Conservation (phyloP, 2,888 invertebrate genomes). For the Clepsis dumicolana region DNA sequence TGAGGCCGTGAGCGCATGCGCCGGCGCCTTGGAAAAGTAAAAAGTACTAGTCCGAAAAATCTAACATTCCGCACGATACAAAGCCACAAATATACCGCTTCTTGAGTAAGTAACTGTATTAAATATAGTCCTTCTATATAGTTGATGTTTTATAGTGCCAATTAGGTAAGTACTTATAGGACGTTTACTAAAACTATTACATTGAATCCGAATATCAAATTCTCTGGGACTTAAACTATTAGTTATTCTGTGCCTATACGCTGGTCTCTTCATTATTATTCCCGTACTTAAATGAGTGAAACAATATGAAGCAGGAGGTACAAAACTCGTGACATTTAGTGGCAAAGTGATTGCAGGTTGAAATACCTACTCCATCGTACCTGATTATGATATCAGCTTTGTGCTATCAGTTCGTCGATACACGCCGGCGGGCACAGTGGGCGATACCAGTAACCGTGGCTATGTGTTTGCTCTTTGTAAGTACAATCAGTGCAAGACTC, state of each 20-base stretch:
- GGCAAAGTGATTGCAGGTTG: constrained; percentile 5
- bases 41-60: too few species aligned
- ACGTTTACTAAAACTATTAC: neutral
- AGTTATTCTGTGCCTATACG: too few species aligned
- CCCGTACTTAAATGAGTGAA: neutral
- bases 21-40: too few species aligned
- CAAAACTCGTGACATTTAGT: neutral
- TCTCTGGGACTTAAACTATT: neutral
- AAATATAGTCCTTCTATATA: too few species aligned
- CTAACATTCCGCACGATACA: too few species aligned
- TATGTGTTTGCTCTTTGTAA: constrained; percentile 13
- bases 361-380: neutral
- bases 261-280: neutral
- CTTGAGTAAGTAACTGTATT: too few species aligned
- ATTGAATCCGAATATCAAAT: neutral
- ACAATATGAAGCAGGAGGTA: neutral
- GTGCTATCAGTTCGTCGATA: constrained; percentile 41
- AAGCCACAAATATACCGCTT: too few species aligned
- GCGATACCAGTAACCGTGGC: constrained; percentile 9
- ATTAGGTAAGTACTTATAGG: too few species aligned
- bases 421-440: constrained; percentile 21
- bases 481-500: constrained; percentile 10
- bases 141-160: too few species aligned
- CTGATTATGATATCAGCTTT: constrained; percentile 26
- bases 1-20: too few species aligned